phyloP scores from a whole-genome alignment of 2,113 vertebrate genomes.

The Actenoides hombroni region DNA sequence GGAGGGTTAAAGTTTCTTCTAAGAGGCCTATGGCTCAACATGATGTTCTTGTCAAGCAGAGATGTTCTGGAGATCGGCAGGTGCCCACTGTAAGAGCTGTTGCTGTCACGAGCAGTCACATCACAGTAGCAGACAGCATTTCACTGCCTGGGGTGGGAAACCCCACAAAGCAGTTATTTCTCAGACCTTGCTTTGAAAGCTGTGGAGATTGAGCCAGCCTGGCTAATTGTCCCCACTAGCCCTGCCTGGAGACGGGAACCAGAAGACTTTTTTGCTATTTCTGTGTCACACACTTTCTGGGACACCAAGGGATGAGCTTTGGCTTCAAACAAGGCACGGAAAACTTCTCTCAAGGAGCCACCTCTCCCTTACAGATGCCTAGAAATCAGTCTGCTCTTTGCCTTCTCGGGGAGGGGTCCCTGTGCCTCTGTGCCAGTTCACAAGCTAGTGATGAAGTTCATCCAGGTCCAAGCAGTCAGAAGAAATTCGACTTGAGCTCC shows the following conservation, averaged over 20 bases:
- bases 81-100: background rate
- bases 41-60: background rate
- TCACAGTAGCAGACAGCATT: background rate
- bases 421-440: background rate
- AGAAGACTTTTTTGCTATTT: background rate
- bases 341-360: background rate
- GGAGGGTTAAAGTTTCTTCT: background rate
- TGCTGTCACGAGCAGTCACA: background rate
- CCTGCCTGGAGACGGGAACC: background rate
- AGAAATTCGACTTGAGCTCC: background rate
- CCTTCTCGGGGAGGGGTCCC: background rate
- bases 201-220: background rate
- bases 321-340: background rate
- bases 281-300: background rate
- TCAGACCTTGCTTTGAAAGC: background rate
- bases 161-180: background rate
- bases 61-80: background rate
- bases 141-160: background rate
- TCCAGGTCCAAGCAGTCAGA: background rate
- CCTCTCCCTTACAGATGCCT: background rate
- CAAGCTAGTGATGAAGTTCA: background rate
- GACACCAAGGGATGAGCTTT: background rate
- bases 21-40: background rate
- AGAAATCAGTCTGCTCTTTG: background rate
- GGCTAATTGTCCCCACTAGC: fast-evolving